Percentiles rank a stretch among this genome's conserved stretches.
Conservation (phyloP, 2,113 vertebrate genomes). For the Eulemur macaco region DNA sequence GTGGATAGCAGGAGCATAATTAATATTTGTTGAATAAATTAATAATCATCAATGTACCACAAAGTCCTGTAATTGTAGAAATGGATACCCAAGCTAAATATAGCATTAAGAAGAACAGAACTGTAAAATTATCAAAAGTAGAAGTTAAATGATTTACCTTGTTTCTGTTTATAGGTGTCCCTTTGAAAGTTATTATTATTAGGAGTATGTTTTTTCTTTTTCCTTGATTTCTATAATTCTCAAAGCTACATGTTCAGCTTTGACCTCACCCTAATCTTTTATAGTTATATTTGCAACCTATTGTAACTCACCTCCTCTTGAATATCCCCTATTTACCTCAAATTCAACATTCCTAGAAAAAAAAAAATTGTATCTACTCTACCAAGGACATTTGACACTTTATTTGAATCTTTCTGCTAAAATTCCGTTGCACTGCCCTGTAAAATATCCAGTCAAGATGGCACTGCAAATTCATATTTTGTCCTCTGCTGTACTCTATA, state of each 20-base stretch:
- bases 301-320: background rate
- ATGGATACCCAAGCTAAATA: background rate
- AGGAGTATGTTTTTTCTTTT: background rate
- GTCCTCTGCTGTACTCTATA: background rate
- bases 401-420: slow-evolving; percentile 7
- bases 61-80: background rate
- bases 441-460: background rate
- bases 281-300: background rate
- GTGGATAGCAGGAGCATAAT: background rate
- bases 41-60: background rate
- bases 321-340: background rate
- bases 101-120: background rate
- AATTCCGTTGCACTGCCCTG: slow-evolving; percentile 1
- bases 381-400: background rate
- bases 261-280: background rate
- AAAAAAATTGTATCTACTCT: background rate
- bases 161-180: background rate
- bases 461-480: background rate
- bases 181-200: slow-evolving; percentile 16
- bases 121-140: background rate
- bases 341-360: background rate
- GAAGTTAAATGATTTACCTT: slow-evolving; percentile 8
- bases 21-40: slow-evolving; percentile 43
- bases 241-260: background rate
- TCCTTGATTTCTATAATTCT: background rate